Conservation (phyloP, 2,113 vertebrate genomes). For the Pardalotus punctatus region DNA sequence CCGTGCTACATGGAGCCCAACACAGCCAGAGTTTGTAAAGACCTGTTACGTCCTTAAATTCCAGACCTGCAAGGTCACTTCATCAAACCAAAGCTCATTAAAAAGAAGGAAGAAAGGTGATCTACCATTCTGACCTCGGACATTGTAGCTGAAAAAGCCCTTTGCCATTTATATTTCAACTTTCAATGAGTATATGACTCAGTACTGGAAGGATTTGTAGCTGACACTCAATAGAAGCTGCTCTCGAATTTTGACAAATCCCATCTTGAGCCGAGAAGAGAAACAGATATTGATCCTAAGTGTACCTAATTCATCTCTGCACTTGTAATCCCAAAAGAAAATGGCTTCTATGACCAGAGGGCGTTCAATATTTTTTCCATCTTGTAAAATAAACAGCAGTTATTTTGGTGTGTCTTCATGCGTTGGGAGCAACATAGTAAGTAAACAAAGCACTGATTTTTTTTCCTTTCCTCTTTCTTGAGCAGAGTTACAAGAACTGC, state of each 20-base stretch:
- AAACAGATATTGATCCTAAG: slow-evolving; percentile 89
- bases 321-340: slow-evolving; percentile 87
- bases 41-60: slow-evolving; percentile 35
- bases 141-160: slow-evolving; percentile 75
- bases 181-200: slow-evolving; percentile 79
- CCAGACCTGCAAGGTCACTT: slow-evolving; percentile 69
- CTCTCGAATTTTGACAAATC: slow-evolving; percentile 87
- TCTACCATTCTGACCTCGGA: slow-evolving; percentile 75
- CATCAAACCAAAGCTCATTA: slow-evolving; percentile 81
- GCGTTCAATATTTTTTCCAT: slow-evolving; percentile 87
- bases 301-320: slow-evolving; percentile 88
- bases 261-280: slow-evolving; percentile 84
- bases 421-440: slow-evolving; percentile 54
- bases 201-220: slow-evolving; percentile 82
- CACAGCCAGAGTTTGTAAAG: slow-evolving; percentile 27
- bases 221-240: slow-evolving; percentile 84
- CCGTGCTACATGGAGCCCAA: neutral
- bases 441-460: slow-evolving; percentile 72
- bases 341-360: slow-evolving; percentile 83
- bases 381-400: slow-evolving; percentile 87
- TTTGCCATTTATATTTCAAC: slow-evolving; percentile 81
- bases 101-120: slow-evolving; percentile 73
- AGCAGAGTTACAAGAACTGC: slow-evolving; percentile 43
- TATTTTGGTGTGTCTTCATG: slow-evolving; percentile 81
- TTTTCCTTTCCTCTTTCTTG: slow-evolving; percentile 21